Evolutionary conservation across 1,140 invertebrate species (phyloP), one percentile per base, ranked within the genome.

Genomic region (Papilio helenus): DNA sequence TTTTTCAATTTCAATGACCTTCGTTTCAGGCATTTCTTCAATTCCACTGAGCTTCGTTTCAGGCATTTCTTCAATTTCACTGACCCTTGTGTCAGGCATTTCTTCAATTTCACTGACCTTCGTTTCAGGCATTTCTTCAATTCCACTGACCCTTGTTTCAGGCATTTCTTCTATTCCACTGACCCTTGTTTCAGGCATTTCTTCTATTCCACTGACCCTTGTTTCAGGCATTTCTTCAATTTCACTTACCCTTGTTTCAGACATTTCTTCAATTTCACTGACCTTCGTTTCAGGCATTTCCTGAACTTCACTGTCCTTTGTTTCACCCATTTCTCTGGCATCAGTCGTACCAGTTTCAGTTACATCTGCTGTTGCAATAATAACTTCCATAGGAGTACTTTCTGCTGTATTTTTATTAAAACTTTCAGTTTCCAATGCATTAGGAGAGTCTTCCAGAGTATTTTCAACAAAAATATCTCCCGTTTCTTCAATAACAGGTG

Each of bases 391-490:
- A 23, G n/a, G n/a, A 10, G 20, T 20, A 16, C 3, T 16, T 68
- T 68, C 61, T 29, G 34, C 26, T 3, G 23, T 14, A 29, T 68
- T 29, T 29, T 16, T 29, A 29, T 68, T 16, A 7, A 29, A 20
- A 29, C 7, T 20, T 20, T 16, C 61, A 34, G 26, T 68, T 68
- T 68, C 26, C 14, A 29, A 68, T 34, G 8, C 18, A 29, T 26
- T 3, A 68, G 26, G 14, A 29, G 5, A 5, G 14, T 68, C 23
- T 29, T 16, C 12, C 18, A 68, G 58, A 34, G 65, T 42, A 42
- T 77, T 72, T 65, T 84, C 77, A 26, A 34, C 10, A 71, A 23
- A 51, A 10, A 81, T 65, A 26, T 80, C 58, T 58, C 78, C 74
- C 18, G 58, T 42, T 51, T 61, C 58, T 72, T 80, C 74, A 78